Percentiles rank a stretch among this genome's conserved stretches.
Evolutionary conservation across 1,140 invertebrate species (phyloP).

Genomic region (Ips nitidus): DNA sequence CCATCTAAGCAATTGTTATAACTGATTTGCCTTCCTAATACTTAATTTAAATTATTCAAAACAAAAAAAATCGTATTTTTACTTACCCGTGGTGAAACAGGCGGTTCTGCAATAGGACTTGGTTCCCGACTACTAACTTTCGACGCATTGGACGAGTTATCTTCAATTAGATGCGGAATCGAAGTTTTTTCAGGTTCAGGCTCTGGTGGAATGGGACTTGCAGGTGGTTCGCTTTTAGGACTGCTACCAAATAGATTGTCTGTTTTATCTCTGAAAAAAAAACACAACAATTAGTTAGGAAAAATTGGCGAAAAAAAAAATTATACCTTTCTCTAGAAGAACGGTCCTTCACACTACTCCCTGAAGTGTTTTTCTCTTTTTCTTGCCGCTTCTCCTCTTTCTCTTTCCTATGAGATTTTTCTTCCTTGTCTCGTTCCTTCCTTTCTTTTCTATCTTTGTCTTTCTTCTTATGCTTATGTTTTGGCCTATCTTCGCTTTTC

Average conservation of each 20-base stretch:
- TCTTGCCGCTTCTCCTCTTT: conserved; percentile 39
- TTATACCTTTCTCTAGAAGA: conserved; percentile 26
- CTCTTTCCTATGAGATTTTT: conserved; percentile 27
- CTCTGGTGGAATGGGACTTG: conserved; percentile 26
- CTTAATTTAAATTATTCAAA: not conserved
- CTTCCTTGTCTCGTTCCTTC: conserved; percentile 37
- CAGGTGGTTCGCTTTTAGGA: conserved; percentile 36
- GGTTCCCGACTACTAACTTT: conserved; percentile 35
- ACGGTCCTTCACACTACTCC: conserved; percentile 15
- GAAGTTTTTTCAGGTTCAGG: conserved; percentile 33
- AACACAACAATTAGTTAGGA: not conserved
- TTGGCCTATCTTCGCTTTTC: conserved; percentile 39
- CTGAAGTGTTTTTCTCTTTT: conserved; percentile 13
- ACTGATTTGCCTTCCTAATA: too few species aligned
- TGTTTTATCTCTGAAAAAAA: conserved; percentile 34
- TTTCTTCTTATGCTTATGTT: conserved; percentile 48
- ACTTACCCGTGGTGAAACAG: conserved; percentile 12
- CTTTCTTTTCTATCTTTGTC: conserved; percentile 45
- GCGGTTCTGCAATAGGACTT: conserved; percentile 13
- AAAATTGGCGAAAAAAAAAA: not conserved
- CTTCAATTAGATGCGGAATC: conserved; percentile 16
- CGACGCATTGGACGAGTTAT: conserved; percentile 36
- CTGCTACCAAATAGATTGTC: conserved; percentile 39
- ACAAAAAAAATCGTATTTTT: not conserved
- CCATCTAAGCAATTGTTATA: too few species aligned